phyloP scores from a whole-genome alignment of 2,888 invertebrate genomes.

The Drosophila greeni region DNA sequence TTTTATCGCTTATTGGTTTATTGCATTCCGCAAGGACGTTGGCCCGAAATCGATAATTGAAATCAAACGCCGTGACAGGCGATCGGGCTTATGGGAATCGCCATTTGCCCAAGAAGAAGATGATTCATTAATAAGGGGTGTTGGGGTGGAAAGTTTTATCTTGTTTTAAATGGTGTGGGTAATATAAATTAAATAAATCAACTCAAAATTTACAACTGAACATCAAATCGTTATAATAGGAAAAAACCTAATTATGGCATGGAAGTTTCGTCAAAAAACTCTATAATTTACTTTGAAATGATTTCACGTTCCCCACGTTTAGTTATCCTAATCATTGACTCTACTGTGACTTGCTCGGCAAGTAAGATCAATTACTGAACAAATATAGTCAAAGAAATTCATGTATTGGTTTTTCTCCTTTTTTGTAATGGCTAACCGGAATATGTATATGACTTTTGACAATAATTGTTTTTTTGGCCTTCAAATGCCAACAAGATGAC shows the following conservation, averaged over 20 bases:
- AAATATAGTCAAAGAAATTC: conserved; percentile 2
- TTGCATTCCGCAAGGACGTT: conserved; percentile 51
- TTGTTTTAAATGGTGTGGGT: background rate
- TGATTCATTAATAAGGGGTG: background rate
- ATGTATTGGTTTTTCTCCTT: no score
- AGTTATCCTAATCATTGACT: background rate
- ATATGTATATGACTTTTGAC: no score
- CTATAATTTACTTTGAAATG: background rate
- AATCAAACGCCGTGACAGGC: conserved; percentile 39
- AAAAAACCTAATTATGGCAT: background rate
- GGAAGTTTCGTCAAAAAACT: background rate
- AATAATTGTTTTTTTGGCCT: no score
- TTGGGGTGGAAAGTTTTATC: background rate
- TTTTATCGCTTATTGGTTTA: conserved; percentile 70
- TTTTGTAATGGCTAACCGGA: no score
- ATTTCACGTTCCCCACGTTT: background rate
- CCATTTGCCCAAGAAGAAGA: conserved; percentile 6
- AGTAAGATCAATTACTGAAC: background rate
- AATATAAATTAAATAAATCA: background rate
- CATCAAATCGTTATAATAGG: background rate
- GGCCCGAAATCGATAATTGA: conserved; percentile 42
- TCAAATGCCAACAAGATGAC: no score
- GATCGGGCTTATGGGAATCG: conserved; percentile 3
- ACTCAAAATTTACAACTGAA: background rate
- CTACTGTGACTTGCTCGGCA: background rate